phyloP scores from a whole-genome alignment of 2,113 vertebrate genomes.

The Poecile atricapillus region DNA sequence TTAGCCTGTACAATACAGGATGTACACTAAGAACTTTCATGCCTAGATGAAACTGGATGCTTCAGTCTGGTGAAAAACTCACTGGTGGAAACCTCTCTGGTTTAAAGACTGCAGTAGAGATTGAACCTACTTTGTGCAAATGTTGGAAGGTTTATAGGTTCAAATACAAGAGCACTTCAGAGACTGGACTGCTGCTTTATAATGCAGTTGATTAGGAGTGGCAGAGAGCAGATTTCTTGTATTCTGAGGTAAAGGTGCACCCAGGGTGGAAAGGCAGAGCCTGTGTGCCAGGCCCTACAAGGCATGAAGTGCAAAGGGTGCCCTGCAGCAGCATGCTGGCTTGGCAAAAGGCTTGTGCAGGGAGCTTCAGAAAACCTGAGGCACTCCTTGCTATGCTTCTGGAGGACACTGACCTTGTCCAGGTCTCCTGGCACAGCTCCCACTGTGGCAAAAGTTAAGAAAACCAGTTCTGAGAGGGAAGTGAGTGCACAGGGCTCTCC shows the following conservation, averaged over 20 bases:
- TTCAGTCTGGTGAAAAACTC: accelerated
- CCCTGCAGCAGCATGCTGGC: background rate
- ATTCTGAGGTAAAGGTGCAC: background rate
- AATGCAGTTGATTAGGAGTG: background rate
- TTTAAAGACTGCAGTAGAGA: background rate
- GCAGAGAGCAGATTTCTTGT: background rate
- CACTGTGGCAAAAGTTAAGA: background rate
- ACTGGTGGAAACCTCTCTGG: background rate
- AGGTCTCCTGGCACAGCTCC: background rate
- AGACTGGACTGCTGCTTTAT: background rate
- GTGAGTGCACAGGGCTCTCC: slow-evolving; percentile 6
- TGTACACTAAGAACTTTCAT: background rate
- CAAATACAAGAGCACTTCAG: background rate
- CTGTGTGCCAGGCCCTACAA: background rate
- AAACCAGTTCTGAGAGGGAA: slow-evolving; percentile 5
- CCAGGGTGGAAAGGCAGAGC: background rate
- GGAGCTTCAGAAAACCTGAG: background rate
- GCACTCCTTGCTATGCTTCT: background rate
- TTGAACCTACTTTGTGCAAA: background rate
- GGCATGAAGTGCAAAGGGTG: background rate
- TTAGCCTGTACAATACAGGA: background rate
- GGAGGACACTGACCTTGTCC: background rate
- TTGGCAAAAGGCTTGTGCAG: background rate
- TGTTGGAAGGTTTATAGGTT: background rate
- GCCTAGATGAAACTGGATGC: background rate